phyloP scores from a whole-genome alignment of 2,797 vertebrate species.

The Channallabes apus region DNA sequence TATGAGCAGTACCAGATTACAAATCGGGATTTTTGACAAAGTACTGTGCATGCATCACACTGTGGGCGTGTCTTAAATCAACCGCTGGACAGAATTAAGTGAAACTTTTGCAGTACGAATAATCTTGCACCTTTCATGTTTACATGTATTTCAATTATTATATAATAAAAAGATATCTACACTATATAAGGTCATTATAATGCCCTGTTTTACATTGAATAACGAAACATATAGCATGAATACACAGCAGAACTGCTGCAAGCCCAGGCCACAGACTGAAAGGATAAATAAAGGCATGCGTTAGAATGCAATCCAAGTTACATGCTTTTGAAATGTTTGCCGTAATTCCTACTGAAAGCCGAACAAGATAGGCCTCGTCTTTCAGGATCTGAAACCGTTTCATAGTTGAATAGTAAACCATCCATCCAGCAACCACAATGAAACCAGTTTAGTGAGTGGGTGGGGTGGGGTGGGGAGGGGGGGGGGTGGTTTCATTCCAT shows the following conservation, averaged over 20 bases:
- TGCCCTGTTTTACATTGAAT: neutral
- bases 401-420: conserved; percentile 49
- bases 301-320: conserved; percentile 61
- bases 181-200: neutral
- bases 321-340: conserved; percentile 59
- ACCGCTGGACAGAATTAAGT: too few species aligned
- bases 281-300: conserved; percentile 62
- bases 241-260: conserved; percentile 7
- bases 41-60: too few species aligned
- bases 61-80: too few species aligned
- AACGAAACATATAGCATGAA: conserved; percentile 1
- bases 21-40: too few species aligned
- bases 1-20: too few species aligned
- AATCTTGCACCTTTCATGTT: too few species aligned
- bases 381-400: conserved; percentile 58
- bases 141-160: too few species aligned
- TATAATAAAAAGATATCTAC: neutral
- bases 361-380: conserved; percentile 54
- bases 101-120: too few species aligned
- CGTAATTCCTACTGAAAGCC: conserved; percentile 57
- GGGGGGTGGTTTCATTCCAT: conserved; percentile 6
- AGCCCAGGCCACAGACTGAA: conserved; percentile 56
- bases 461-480: neutral
- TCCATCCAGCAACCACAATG: conserved; percentile 20
- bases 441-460: conserved; percentile 14